Conservation (phyloP, 2,797 vertebrate species). For the Rhinella marina region DNA sequence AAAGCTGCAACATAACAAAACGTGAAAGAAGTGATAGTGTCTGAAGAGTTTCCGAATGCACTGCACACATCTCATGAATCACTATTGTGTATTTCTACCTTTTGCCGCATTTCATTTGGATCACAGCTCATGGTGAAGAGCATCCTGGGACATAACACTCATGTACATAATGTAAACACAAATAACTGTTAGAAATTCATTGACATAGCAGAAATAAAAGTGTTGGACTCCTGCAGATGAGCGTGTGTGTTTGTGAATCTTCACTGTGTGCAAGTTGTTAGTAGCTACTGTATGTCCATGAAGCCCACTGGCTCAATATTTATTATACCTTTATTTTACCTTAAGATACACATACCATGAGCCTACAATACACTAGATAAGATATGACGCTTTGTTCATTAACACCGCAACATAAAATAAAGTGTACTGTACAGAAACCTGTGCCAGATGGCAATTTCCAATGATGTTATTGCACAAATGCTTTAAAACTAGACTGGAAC, state of each 20-base stretch:
- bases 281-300: constrained; percentile 77
- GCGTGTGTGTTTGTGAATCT: constrained; percentile 78
- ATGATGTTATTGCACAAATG: constrained; percentile 81
- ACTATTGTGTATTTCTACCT: constrained; percentile 76
- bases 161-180: constrained; percentile 90
- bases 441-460: constrained; percentile 81
- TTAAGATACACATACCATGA: constrained; percentile 76
- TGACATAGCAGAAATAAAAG: constrained; percentile 77
- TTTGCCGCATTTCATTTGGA: constrained; percentile 59
- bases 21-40: too few species aligned
- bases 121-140: constrained; percentile 69
- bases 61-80: constrained; percentile 70
- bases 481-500: constrained; percentile 81
- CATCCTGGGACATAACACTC: constrained; percentile 71
- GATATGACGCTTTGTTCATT: constrained; percentile 49
- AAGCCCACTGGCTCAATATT: constrained; percentile 79
- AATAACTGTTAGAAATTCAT: constrained; percentile 86
- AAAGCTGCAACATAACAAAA: too few species aligned
- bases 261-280: constrained; percentile 81
- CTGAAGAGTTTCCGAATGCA: too few species aligned
- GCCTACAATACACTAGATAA: constrained; percentile 77
- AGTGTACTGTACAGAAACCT: constrained; percentile 71
- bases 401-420: constrained; percentile 66
- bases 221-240: constrained; percentile 77
- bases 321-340: constrained; percentile 76